Evolutionary conservation across 92 coral and sea anemone species (phyloP), one percentile per base, ranked within the genome.

Genomic region (Epizoanthus illoricatus): DNA sequence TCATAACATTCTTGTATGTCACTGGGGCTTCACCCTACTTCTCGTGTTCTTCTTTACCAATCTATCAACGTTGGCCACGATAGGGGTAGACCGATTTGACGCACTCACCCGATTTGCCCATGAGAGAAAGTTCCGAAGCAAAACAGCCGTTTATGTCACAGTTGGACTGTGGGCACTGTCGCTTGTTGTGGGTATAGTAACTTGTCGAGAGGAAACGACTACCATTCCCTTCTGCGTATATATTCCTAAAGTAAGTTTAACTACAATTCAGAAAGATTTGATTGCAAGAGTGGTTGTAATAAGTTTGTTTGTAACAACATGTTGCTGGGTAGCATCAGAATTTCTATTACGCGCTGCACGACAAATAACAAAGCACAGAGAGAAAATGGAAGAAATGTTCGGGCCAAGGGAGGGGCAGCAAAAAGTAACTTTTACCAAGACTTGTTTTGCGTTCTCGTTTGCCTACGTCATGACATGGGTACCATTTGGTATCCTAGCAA

Each of bases 71-170:
- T 57, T 74, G 67, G 65, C 67, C 18, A 74, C 80, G 54, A 74
- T 74, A 56, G 80, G 54, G 8, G 52, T 36, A 13, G 80, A 74
- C 80, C 80, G 80, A 74, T 57, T 57, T 18, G 80, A 74, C 4
- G 80, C 80, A 39, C 80, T 74, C 52, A 74, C 80, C 39, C 52
- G 80, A 23, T 74, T 74, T 55, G 45, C 54, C 2, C 80, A 74
- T n/a, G 15, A 74, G 19, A 74, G 80, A 36, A 74, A 58, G 43
- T 74, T 74, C 24, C 15, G 24, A 7, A 74, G 11, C 13, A 74
- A 57, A 19, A 57, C 80, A 55, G 80, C 80, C 7, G 41, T 74
- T 56, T 74, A 74, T 57, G 54, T 49, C 20, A 56, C 80, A 4
- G 16, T 36, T 10, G 28, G 28, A 21, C 40, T 75, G 36, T 57